Conservation (phyloP, 2,888 invertebrate genomes). For the Caenorhabditis angaria region DNA sequence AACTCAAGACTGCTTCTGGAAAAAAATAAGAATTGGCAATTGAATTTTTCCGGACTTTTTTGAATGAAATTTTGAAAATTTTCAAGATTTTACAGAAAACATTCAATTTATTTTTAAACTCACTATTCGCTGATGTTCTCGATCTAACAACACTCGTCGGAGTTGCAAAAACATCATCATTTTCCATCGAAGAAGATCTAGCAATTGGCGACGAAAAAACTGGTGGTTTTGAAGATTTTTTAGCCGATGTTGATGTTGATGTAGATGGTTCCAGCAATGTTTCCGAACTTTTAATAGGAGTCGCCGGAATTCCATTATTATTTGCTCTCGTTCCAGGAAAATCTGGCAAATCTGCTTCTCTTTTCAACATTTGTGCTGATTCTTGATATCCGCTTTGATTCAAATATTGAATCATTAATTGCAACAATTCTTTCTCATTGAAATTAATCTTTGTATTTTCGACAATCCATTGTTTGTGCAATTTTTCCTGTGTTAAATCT, state of each 20-base stretch:
- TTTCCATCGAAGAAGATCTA: conserved; percentile 15
- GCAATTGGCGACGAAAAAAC: conserved; percentile 9
- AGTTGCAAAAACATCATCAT: conserved; percentile 33
- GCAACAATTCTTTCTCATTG: conserved; percentile 90
- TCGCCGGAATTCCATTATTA: conserved; percentile 39
- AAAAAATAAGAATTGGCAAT: no score
- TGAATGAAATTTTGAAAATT: no score
- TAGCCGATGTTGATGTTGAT: background rate
- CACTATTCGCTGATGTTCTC: background rate
- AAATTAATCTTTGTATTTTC: conserved; percentile 94
- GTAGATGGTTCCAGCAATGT: conserved; percentile 16
- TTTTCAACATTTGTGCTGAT: conserved; percentile 43
- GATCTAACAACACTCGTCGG: conserved; percentile 15
- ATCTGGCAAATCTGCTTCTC: conserved; percentile 58
- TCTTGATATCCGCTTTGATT: conserved; percentile 29
- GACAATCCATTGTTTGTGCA: conserved; percentile 83
- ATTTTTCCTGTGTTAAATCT: conserved; percentile 59
- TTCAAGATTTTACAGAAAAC: no score
- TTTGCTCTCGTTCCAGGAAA: conserved; percentile 49
- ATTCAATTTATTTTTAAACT: background rate
- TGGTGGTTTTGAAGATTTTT: background rate
- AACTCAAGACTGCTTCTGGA: conserved; percentile 3
- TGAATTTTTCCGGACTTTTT: no score
- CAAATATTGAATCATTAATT: conserved; percentile 81
- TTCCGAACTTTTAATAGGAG: conserved; percentile 3